Evolutionary conservation across 2,797 vertebrate species (phyloP).

Genomic region (Balearica regulorum): DNA sequence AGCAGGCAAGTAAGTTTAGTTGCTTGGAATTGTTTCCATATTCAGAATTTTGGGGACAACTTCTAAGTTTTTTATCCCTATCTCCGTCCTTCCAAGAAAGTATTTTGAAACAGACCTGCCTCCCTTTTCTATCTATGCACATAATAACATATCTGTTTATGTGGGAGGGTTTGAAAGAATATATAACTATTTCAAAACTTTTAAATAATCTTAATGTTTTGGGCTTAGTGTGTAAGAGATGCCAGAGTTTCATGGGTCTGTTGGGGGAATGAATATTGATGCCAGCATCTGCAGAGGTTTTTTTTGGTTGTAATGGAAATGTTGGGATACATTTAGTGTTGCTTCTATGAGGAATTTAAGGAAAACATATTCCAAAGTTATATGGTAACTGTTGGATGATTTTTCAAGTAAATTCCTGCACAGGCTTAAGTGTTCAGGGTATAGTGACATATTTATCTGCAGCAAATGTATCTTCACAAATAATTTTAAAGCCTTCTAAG

Average conservation of each 20-base stretch:
- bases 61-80: not conserved
- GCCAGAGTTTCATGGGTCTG: not conserved
- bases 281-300: not conserved
- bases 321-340: not conserved
- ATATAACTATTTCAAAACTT: not conserved
- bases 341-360: not conserved
- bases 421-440: not conserved
- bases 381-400: not conserved
- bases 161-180: not conserved
- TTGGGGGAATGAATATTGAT: not conserved
- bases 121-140: not conserved
- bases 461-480: not conserved
- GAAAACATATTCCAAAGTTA: not conserved
- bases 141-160: not conserved
- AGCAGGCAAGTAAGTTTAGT: not conserved
- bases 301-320: not conserved
- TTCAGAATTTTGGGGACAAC: not conserved
- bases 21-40: not conserved
- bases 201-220: not conserved
- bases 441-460: not conserved
- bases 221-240: not conserved
- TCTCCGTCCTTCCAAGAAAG: not conserved
- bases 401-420: not conserved
- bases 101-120: not conserved
- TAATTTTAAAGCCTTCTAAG: not conserved